phyloP scores from a whole-genome alignment of 2,888 invertebrate genomes.

The Cynaeus angustus region DNA sequence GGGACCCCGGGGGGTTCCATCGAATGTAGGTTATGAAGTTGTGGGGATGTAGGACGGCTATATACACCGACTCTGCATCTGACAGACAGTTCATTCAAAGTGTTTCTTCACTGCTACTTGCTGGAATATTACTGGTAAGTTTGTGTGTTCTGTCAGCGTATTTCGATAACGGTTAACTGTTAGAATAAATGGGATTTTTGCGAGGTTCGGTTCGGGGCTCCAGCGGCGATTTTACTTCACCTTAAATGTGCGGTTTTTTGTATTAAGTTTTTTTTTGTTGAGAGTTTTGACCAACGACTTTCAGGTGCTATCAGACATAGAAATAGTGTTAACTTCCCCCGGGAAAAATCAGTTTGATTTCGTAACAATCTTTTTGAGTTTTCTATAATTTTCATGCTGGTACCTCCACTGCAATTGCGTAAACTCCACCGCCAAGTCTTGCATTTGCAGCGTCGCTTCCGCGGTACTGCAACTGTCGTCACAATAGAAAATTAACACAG shows the following conservation, averaged over 20 bases:
- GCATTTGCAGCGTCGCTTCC: too few species aligned
- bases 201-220: background rate
- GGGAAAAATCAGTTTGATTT: background rate
- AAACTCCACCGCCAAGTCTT: slow-evolving; percentile 13
- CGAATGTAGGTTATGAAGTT: slow-evolving; percentile 68
- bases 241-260: too few species aligned
- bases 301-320: too few species aligned
- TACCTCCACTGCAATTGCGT: slow-evolving; percentile 50
- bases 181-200: slow-evolving; percentile 30
- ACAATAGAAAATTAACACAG: background rate
- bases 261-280: too few species aligned
- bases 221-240: too few species aligned
- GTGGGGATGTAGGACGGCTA: slow-evolving; percentile 72
- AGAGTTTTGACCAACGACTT: too few species aligned
- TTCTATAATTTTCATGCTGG: slow-evolving; percentile 41
- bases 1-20: slow-evolving; percentile 59
- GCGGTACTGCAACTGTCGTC: background rate
- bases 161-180: slow-evolving; percentile 33
- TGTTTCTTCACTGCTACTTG: slow-evolving; percentile 62
- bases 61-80: slow-evolving; percentile 66
- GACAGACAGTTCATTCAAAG: slow-evolving; percentile 65
- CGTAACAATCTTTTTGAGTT: slow-evolving; percentile 16
- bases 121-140: slow-evolving; percentile 62
- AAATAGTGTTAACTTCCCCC: too few species aligned
- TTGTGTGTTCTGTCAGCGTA: slow-evolving; percentile 22